Evolutionary conservation across 2,113 vertebrate genomes (phyloP).

Genomic region (Plectropomus leopardus): DNA sequence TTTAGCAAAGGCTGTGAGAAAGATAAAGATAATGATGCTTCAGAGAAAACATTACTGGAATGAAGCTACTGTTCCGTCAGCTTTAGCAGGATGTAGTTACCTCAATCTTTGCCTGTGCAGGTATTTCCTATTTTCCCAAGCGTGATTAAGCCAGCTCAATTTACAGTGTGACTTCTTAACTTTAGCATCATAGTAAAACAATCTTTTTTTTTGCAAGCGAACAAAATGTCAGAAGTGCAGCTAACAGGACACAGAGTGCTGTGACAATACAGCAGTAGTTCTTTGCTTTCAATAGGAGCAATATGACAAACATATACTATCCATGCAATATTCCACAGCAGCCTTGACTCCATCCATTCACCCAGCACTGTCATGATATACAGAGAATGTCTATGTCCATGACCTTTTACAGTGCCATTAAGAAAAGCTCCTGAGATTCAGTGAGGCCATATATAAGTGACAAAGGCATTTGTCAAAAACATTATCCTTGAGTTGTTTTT

Average conservation of each 20-base stretch:
- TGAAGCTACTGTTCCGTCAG: conserved; percentile 14
- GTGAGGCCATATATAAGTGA: neutral
- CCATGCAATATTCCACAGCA: neutral
- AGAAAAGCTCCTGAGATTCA: conserved; percentile 36
- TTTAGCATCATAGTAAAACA: neutral
- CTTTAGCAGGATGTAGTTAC: conserved; percentile 19
- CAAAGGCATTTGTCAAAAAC: conserved; percentile 4
- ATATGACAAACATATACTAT: neutral
- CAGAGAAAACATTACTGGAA: conserved; percentile 45
- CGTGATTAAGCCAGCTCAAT: neutral
- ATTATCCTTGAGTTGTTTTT: conserved; percentile 42
- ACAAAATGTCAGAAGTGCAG: neutral
- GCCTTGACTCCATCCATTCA: conserved; percentile 37
- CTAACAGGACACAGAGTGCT: neutral
- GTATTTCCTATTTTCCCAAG: neutral
- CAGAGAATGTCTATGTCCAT: neutral
- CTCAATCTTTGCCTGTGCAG: neutral
- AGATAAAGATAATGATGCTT: conserved; percentile 44
- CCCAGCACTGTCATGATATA: neutral
- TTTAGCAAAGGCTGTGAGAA: conserved; percentile 35
- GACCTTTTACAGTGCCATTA: conserved; percentile 46
- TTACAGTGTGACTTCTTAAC: neutral
- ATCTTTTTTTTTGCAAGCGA: neutral
- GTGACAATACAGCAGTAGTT: neutral
- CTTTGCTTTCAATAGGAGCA: conserved; percentile 6